Percentiles rank a stretch among this genome's conserved stretches.
Evolutionary conservation across 2,113 vertebrate genomes (phyloP).

Genomic region (Lonchura striata): DNA sequence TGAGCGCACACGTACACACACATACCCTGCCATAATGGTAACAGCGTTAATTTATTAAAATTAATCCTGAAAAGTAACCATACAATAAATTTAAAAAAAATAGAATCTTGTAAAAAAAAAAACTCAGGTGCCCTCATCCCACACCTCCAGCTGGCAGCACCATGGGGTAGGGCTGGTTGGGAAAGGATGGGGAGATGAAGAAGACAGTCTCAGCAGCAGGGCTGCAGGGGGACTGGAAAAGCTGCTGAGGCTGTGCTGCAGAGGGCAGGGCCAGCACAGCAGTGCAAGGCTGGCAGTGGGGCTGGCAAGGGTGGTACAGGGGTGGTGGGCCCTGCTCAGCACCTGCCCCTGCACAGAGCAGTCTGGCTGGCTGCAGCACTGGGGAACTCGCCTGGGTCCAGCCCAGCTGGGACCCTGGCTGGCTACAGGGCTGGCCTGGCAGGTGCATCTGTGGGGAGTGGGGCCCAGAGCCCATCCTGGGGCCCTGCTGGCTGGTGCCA

Average conservation of each 20-base stretch:
- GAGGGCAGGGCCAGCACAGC: background rate
- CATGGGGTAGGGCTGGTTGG: background rate
- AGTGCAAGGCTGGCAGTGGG: background rate
- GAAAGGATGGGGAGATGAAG: background rate
- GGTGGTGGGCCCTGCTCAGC: background rate
- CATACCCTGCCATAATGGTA: background rate
- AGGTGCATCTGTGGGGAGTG: background rate
- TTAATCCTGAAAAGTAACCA: conserved; percentile 70
- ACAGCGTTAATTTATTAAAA: conserved; percentile 76
- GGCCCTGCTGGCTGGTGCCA: background rate
- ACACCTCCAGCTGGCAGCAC: conserved; percentile 43
- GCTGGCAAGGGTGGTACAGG: background rate
- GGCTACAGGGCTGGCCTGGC: background rate
- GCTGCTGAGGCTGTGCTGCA: background rate
- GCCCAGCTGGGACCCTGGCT: conserved; percentile 30
- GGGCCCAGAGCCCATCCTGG: background rate
- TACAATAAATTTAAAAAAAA: conserved; percentile 75
- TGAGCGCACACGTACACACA: background rate
- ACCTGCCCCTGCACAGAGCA: background rate
- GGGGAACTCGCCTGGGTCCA: conserved; percentile 23
- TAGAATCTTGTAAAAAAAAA: conserved; percentile 75
- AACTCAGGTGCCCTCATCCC: conserved; percentile 16
- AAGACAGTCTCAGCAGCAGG: background rate
- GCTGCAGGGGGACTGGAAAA: background rate
- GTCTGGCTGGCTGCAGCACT: background rate